Evolutionary conservation across 1,140 invertebrate genomes (phyloP).

Genomic region (Galleria mellonella): DNA sequence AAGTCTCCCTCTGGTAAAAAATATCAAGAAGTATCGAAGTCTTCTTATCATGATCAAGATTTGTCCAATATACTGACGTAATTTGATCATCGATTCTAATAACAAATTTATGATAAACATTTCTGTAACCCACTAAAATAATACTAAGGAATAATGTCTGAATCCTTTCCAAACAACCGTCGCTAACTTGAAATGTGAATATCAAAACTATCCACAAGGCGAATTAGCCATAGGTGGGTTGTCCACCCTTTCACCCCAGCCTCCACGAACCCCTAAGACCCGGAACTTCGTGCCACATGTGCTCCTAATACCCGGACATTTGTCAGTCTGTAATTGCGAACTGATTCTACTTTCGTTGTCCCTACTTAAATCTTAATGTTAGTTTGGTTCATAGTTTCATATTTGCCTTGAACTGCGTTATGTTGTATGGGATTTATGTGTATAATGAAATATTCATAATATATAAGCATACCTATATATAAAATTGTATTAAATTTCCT

Average conservation of each 20-base stretch:
- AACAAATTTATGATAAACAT: no score
- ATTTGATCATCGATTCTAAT: no score
- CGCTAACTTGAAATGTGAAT: neutral
- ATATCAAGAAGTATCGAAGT: no score
- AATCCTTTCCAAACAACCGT: neutral
- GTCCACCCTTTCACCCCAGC: neutral
- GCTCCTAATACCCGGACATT: slow-evolving; percentile 64
- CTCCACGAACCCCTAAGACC: slow-evolving; percentile 3
- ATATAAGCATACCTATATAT: no score
- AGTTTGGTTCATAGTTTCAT: slow-evolving; percentile 42
- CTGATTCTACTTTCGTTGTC: slow-evolving; percentile 57
- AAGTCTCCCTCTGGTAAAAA: no score
- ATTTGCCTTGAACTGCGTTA: neutral
- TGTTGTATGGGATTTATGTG: neutral
- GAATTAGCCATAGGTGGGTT: slow-evolving; percentile 15
- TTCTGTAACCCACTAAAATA: neutral
- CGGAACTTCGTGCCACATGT: slow-evolving; percentile 55
- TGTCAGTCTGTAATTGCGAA: slow-evolving; percentile 69
- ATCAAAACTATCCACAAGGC: neutral
- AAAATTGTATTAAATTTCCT: no score
- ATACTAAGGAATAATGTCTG: neutral
- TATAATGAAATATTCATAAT: neutral
- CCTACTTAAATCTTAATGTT: slow-evolving; percentile 64
- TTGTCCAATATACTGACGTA: no score
- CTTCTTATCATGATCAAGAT: no score